Base-by-base conservation (phyloP, 2,888 invertebrate genomes). In the Calameuta pallipes region DNA sequence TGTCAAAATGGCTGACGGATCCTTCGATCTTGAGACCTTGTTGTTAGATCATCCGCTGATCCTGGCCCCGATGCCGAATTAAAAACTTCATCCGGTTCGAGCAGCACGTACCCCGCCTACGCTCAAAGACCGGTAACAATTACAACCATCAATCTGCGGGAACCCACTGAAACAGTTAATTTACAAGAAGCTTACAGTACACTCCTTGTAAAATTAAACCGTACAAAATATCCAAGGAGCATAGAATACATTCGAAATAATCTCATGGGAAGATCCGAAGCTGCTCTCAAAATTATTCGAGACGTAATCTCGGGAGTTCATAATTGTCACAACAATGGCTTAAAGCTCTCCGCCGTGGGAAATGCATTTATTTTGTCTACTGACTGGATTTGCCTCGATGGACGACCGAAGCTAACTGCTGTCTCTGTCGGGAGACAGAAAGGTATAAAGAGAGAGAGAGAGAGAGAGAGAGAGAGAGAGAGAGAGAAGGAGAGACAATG, bases 301-400 rank as follows among this genome's bases (percentile, higher is more conserved):
- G 68, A 23, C 75, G 76, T 79, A 83, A 82, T 83, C 79, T 85
- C 70, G 70, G 31, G 30, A 33, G 70, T 70, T 70, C 70, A 33
- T 70, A 70, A 70, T 70, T 82, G 79, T 76, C 82, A 78, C 80
- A 78, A 81, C 78, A 81, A 80, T 80, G 76, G 75, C 68, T 34
- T 78, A 68, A 75, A 15, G 69, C 70, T 73, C 73, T 73, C 73
- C 74, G 37, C 79, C 84, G 83, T 83, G 82, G 82, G 85, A 85
- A 85, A 83, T 70, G 70, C 70, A 70, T 70, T 31, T 70, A 30
- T 70, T 30, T 33, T 33, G 31, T 33, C 70, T 33, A 30, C 70
- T 30, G 31, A 30, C 70, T 70, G 33, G 31, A 33, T 33, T 70
- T 41, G 41, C 41, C 41, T 6, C 41, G 15, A 41, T 41, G 41